phyloP scores from a whole-genome alignment of 2,797 vertebrate species.

The Acrossocheilus fasciatus region DNA sequence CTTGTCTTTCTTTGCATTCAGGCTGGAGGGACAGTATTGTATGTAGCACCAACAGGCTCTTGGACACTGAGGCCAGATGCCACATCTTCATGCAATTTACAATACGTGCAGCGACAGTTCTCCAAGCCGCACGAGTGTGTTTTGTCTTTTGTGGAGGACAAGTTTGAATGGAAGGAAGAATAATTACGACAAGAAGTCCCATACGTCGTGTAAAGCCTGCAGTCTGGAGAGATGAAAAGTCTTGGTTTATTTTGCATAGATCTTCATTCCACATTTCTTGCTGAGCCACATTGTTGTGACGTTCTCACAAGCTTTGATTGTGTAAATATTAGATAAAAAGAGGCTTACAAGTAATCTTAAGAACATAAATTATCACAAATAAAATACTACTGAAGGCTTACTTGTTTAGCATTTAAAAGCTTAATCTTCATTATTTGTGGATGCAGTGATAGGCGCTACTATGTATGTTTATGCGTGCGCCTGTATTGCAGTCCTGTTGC shows the following conservation, averaged over 20 bases:
- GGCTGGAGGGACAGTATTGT: conserved; percentile 52
- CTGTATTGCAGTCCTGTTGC: not conserved
- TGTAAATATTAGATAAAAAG: conserved; percentile 40
- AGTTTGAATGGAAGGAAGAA: conserved; percentile 41
- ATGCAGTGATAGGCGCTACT: conserved; percentile 20
- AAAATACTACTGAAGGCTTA: conserved; percentile 14
- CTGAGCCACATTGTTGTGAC: conserved; percentile 36
- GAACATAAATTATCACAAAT: conserved; percentile 7
- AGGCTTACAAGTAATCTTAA: conserved; percentile 48
- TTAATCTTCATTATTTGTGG: conserved; percentile 13
- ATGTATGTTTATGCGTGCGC: not conserved
- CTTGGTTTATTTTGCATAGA: conserved; percentile 35
- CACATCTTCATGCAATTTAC: conserved; percentile 32
- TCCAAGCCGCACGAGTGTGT: conserved; percentile 25
- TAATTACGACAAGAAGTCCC: conserved; percentile 52
- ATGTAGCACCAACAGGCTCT: conserved; percentile 43
- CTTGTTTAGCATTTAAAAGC: conserved; percentile 41
- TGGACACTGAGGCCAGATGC: conserved; percentile 44
- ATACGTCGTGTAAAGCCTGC: conserved; percentile 37
- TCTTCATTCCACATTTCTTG: conserved; percentile 34
- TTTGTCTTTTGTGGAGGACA: conserved; percentile 34
- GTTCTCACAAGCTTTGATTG: conserved; percentile 35
- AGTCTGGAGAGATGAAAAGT: conserved; percentile 34
- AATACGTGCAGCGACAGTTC: not conserved
- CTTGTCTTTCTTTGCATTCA: conserved; percentile 48